phyloP scores from a whole-genome alignment of 2,888 invertebrate species.

The Nomada hirtipes region DNA sequence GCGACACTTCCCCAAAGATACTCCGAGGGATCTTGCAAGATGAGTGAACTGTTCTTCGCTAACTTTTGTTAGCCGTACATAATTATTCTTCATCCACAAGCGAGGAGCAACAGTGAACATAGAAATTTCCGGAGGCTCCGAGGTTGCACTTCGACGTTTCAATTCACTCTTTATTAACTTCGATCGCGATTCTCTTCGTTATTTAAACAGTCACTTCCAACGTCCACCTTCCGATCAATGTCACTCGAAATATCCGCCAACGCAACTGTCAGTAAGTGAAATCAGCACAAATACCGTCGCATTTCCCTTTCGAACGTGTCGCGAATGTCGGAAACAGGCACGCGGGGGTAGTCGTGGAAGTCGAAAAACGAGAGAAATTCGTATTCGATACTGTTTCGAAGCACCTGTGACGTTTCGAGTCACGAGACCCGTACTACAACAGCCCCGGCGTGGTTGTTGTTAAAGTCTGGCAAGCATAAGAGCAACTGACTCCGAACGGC shows the following conservation, averaged over 20 bases:
- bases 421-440: slow-evolving; percentile 57
- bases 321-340: neutral
- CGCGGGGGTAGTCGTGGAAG: neutral
- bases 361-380: neutral
- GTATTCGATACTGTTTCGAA: slow-evolving; percentile 6
- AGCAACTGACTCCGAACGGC: slow-evolving; percentile 82
- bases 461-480: slow-evolving; percentile 81
- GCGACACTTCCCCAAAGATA: slow-evolving; percentile 19
- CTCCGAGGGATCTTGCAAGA: neutral
- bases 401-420: slow-evolving; percentile 52
- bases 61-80: too few relatives aligned
- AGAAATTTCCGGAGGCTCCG: neutral
- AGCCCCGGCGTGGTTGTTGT: slow-evolving; percentile 70
- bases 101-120: too few relatives aligned
- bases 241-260: slow-evolving; percentile 9
- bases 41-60: neutral
- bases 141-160: neutral
- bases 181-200: neutral
- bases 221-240: neutral
- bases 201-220: neutral
- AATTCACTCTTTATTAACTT: neutral
- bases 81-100: neutral
- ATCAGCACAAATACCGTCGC: neutral
- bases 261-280: neutral
- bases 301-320: neutral